phyloP scores from a whole-genome alignment of 2,888 invertebrate species.

The Amitus sp. region DNA sequence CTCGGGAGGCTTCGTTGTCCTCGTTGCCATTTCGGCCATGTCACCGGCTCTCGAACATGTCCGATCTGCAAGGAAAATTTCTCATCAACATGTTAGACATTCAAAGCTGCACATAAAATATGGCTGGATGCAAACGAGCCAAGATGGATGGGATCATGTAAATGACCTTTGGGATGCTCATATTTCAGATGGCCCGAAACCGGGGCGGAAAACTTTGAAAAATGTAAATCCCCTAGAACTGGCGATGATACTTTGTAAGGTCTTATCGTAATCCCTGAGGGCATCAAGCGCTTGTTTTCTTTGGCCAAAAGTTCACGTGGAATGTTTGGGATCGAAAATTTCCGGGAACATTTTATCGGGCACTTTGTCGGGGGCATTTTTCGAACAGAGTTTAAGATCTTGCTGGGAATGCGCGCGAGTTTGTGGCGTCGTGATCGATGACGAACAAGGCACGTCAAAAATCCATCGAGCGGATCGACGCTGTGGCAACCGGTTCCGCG shows the following conservation, averaged over 20 bases:
- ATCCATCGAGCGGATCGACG: constrained; percentile 47
- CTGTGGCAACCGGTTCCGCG: constrained; percentile 49
- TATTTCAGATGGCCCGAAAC: neutral
- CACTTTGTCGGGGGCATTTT: too few species aligned
- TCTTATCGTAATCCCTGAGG: constrained; percentile 6
- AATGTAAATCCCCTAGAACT: constrained; percentile 9
- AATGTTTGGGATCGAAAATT: too few species aligned
- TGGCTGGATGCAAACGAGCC: too few species aligned
- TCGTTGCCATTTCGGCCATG: constrained; percentile 51
- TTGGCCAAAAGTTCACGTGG: too few species aligned
- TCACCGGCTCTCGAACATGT: constrained; percentile 51
- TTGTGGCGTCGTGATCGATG: constrained; percentile 35
- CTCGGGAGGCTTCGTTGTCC: constrained; percentile 34
- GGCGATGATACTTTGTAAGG: neutral
- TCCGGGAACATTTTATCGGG: too few species aligned
- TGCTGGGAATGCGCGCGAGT: constrained; percentile 12
- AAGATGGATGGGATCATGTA: too few species aligned
- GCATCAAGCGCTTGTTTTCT: neutral
- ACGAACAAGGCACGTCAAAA: constrained; percentile 42
- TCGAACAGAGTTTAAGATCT: neutral
- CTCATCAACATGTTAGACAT: neutral
- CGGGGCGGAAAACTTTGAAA: constrained; percentile 1
- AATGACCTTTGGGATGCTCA: too few species aligned
- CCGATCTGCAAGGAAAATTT: constrained; percentile 25
- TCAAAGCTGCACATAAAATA: too few species aligned